Conservation (phyloP, 2,113 vertebrate genomes). For the Albula goreensis region DNA sequence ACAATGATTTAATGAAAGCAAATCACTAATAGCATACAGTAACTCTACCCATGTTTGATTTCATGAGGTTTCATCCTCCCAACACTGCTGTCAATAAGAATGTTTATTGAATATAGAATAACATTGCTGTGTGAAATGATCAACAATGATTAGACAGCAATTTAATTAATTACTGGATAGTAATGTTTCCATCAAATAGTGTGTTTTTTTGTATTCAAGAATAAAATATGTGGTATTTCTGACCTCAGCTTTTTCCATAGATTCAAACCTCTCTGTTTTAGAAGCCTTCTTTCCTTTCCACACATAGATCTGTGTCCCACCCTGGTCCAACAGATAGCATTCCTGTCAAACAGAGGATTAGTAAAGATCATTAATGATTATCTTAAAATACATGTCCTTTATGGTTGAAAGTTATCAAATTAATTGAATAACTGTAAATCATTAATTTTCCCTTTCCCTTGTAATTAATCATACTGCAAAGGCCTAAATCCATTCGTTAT, state of each 20-base stretch:
- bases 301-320: slow-evolving; percentile 76
- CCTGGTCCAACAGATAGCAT: slow-evolving; percentile 85
- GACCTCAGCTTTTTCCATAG: slow-evolving; percentile 71
- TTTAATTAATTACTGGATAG: not conserved
- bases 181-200: not conserved
- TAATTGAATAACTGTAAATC: not conserved
- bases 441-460: not conserved
- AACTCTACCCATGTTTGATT: too few species aligned
- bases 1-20: too few species aligned
- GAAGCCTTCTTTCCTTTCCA: slow-evolving; percentile 81
- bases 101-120: too few species aligned
- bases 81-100: too few species aligned
- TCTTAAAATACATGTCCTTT: not conserved
- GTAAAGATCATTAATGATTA: not conserved
- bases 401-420: not conserved
- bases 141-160: not conserved
- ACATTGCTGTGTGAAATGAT: not conserved
- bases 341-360: slow-evolving; percentile 67
- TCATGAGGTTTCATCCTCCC: too few species aligned
- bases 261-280: slow-evolving; percentile 69
- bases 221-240: slow-evolving; percentile 26
- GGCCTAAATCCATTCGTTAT: not conserved
- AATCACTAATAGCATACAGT: too few species aligned
- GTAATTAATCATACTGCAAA: not conserved
- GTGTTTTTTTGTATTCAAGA: not conserved